These are phyloP conservation scores for Diarsia brunnea DNA, from an alignment of 2,888 invertebrate species.

Conservation along the genomic window DNA sequence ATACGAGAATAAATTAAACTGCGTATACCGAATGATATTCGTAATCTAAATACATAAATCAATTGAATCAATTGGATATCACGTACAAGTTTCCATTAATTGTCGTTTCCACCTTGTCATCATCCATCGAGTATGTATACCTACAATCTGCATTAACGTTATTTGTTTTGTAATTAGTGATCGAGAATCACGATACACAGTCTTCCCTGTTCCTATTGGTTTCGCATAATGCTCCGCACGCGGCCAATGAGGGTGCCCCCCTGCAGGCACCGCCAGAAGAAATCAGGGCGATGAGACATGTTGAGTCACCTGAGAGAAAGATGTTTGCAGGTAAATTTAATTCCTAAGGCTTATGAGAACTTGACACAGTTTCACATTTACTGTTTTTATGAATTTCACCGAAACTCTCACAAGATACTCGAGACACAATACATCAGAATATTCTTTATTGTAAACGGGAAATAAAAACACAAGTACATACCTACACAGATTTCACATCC, in stretches of 20 bases:
- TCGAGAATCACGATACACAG: constrained; percentile 89
- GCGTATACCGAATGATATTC: too few species aligned
- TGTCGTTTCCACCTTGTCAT: neutral
- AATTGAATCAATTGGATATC: too few species aligned
- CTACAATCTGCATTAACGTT: neutral
- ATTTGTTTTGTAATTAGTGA: constrained; percentile 82
- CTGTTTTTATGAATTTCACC: neutral
- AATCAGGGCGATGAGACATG: constrained; percentile 92
- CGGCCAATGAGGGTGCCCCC: constrained; percentile 92
- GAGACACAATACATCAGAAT: neutral
- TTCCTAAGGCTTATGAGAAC: neutral
- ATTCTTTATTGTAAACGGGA: neutral
- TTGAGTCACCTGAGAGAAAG: constrained; percentile 92
- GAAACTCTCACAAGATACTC: neutral
- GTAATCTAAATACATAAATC: too few species aligned
- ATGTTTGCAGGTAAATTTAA: constrained; percentile 92
- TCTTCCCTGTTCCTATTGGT: constrained; percentile 95
- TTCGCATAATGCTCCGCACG: constrained; percentile 95
- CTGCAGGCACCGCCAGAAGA: constrained; percentile 94
- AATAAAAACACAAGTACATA: constrained; percentile 8
- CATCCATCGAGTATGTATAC: neutral
- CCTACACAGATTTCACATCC: constrained; percentile 1
- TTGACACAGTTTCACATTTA: neutral
- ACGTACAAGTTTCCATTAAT: neutral
- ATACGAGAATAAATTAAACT: too few species aligned